Base-by-base conservation (phyloP, 2,888 invertebrate species). In the Onthophagus sagittarius region DNA sequence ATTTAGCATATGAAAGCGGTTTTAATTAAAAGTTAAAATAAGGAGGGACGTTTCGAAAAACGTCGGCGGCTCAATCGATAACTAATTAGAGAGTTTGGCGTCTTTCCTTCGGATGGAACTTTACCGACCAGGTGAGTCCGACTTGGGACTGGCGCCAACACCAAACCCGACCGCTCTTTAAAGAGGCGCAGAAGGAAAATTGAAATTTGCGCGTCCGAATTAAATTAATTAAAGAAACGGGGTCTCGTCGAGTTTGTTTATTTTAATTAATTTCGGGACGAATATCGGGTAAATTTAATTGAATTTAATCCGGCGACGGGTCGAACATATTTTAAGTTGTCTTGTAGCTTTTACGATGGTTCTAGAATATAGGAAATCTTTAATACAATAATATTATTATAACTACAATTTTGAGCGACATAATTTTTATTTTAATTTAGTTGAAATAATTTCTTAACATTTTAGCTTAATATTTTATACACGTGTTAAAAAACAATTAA, bases 11-110 rank as follows among this genome's bases (percentile, higher is more conserved):
- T 31, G 32, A 65, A 65, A 65, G 65, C 32, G 23, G 23, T 23
- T 65, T 65, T 65, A 65, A 65, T 65, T 65, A 65, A 65, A 65
- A 65, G 23, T 65, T 65, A 15, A 65, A 31, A 65, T 31, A 65
- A 31, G 23, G 65, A 23, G 23, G 7, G 15, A 31, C 65, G 23
- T 65, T 31, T 65, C 23, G 65, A 65, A 65, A 65, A 32, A 65
- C 23, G 65, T 15, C 15, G 23, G 32, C 23, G 11, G 15, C n/a
- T 65, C 65, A 32, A 65, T 65, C 65, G 65, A 65, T 65, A 65
- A 65, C 32, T 65, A 65, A 65, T 65, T 65, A 65, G 65, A 65
- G 32, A 65, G 65, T 32, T 53, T 53, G 39, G 39, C 39, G 39
- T 23, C 23, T 23, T 23, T 23, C 23, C 23, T 23, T 23, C 23